phyloP scores from a whole-genome alignment of 2,888 invertebrate species.

The Andricus curvator region DNA sequence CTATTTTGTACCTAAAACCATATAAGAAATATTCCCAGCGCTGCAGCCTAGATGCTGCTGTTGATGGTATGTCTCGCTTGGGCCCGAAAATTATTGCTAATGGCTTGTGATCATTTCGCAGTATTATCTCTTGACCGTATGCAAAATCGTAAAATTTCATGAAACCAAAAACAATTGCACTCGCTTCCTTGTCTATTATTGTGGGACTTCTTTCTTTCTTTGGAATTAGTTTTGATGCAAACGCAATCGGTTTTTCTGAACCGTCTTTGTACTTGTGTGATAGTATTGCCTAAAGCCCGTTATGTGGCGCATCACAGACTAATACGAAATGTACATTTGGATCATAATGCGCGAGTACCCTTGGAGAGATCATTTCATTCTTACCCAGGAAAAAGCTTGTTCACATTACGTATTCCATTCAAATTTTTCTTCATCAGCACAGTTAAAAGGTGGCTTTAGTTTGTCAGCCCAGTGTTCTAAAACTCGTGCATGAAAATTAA shows the following conservation, averaged over 20 bases:
- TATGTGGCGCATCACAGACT: conserved; percentile 51
- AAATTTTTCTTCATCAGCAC: too few species aligned
- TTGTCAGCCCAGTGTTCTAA: too few species aligned
- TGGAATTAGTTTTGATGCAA: conserved; percentile 51
- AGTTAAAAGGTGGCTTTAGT: too few species aligned
- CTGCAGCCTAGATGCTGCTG: conserved; percentile 43
- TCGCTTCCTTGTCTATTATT: conserved; percentile 51
- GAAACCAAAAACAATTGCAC: conserved; percentile 50
- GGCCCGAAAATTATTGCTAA: not conserved
- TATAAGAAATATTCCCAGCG: conserved; percentile 48
- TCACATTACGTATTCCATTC: too few species aligned
- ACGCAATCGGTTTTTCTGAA: conserved; percentile 48
- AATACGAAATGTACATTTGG: conserved; percentile 50
- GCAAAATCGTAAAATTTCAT: conserved; percentile 50
- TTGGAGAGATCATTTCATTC: conserved; percentile 3
- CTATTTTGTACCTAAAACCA: conserved; percentile 19
- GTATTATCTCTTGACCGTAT: conserved; percentile 44
- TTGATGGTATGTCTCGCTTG: conserved; percentile 42
- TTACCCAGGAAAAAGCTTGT: too few species aligned
- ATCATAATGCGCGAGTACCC: conserved; percentile 48
- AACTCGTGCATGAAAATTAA: too few species aligned
- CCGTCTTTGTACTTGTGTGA: conserved; percentile 53
- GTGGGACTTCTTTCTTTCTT: conserved; percentile 47
- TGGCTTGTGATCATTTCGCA: conserved; percentile 46
- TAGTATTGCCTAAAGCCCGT: conserved; percentile 49